These are phyloP conservation scores for Limenitis camilla DNA, from an alignment of 2,888 invertebrate genomes.

Conservation along the genomic window DNA sequence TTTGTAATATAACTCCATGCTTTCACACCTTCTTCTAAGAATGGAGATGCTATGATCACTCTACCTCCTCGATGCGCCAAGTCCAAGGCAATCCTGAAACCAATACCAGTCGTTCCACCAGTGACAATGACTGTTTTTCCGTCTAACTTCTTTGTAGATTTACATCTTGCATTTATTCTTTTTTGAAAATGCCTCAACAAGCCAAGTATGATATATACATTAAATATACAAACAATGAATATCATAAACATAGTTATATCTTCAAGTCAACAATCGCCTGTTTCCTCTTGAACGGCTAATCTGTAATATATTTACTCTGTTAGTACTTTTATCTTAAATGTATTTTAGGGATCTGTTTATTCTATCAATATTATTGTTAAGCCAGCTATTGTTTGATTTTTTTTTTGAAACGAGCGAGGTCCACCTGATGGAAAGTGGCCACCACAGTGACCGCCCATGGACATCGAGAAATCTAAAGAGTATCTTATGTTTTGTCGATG, in stretches of 20 bases:
- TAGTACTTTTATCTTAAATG: too few species aligned
- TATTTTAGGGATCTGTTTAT: too few species aligned
- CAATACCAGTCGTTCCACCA: slow-evolving; percentile 53
- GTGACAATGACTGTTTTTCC: slow-evolving; percentile 44
- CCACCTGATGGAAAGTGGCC: too few species aligned
- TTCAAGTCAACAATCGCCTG: too few species aligned
- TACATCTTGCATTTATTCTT: slow-evolving; percentile 29
- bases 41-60: slow-evolving; percentile 51
- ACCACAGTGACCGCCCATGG: too few species aligned
- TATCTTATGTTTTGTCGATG: too few species aligned
- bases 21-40: slow-evolving; percentile 38
- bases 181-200: slow-evolving; percentile 24
- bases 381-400: too few species aligned
- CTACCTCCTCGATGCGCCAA: slow-evolving; percentile 45
- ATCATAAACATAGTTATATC: not conserved
- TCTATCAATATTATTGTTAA: too few species aligned
- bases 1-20: slow-evolving; percentile 74
- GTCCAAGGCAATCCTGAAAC: slow-evolving; percentile 46
- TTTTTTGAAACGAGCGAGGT: too few species aligned
- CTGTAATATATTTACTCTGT: too few species aligned
- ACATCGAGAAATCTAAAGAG: too few species aligned
- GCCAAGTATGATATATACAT: not conserved
- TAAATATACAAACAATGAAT: not conserved
- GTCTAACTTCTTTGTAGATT: slow-evolving; percentile 32
- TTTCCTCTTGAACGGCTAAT: too few species aligned